Conservation (phyloP, 2,888 invertebrate genomes). For the Automeris io region DNA sequence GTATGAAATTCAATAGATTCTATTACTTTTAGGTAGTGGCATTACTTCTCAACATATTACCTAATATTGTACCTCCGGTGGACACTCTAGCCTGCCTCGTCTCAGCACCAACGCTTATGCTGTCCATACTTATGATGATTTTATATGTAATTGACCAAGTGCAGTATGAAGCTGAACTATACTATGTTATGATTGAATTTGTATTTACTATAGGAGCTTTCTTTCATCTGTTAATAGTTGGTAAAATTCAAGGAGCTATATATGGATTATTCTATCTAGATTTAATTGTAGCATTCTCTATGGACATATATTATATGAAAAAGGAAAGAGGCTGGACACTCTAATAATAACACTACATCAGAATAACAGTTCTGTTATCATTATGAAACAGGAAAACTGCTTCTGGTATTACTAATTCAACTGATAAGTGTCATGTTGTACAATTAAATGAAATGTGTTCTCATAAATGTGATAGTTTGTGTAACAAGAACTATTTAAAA, state of each 20-base stretch:
- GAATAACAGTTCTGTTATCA: background rate
- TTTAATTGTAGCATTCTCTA: slow-evolving; percentile 48
- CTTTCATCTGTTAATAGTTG: slow-evolving; percentile 29
- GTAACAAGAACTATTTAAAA: slow-evolving; percentile 15
- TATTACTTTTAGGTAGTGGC: slow-evolving; percentile 69
- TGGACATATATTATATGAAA: slow-evolving; percentile 53
- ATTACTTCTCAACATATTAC: slow-evolving; percentile 60
- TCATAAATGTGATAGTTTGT: slow-evolving; percentile 8
- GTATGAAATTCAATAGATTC: slow-evolving; percentile 12
- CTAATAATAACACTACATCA: slow-evolving; percentile 26
- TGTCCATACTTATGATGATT: slow-evolving; percentile 51
- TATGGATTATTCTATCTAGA: slow-evolving; percentile 61
- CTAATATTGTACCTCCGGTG: slow-evolving; percentile 57
- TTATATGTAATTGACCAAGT: slow-evolving; percentile 65
- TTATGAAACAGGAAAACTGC: slow-evolving; percentile 7
- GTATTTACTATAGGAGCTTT: slow-evolving; percentile 36
- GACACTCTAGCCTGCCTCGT: slow-evolving; percentile 51
- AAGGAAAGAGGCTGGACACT: slow-evolving; percentile 52
- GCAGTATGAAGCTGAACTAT: slow-evolving; percentile 56
- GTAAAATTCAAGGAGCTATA: slow-evolving; percentile 46
- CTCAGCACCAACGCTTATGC: slow-evolving; percentile 60
- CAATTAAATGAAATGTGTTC: slow-evolving; percentile 9
- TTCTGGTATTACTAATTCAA: slow-evolving; percentile 11
- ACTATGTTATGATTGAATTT: slow-evolving; percentile 46
- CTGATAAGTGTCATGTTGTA: background rate